Conservation (phyloP, 92 coral and sea anemone genomes). For the Micromussa lordhowensis region DNA sequence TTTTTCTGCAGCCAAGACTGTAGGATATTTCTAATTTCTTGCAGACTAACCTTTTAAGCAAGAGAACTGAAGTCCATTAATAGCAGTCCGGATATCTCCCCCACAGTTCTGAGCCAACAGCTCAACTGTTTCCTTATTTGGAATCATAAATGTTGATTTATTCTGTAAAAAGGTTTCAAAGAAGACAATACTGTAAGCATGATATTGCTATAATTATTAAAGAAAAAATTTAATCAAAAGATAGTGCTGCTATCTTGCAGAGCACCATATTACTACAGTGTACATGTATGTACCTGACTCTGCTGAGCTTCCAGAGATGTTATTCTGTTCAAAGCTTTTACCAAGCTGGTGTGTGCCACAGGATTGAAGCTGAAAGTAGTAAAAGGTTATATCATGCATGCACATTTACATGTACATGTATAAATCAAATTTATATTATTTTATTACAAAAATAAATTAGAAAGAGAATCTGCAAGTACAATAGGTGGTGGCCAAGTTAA, state of each 20-base stretch:
- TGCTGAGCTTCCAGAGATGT: slow-evolving; percentile 76
- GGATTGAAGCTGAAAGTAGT: slow-evolving; percentile 85
- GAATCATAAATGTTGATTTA: slow-evolving; percentile 57
- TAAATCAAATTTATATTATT: too few species aligned
- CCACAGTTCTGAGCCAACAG: slow-evolving; percentile 89
- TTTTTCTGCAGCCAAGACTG: background rate
- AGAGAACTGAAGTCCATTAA: slow-evolving; percentile 93
- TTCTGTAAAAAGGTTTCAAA: slow-evolving; percentile 56
- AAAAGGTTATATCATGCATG: background rate
- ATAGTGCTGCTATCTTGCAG: too few species aligned
- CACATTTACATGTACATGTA: background rate
- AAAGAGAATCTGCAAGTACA: too few species aligned
- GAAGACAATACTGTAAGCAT: background rate
- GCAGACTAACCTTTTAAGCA: slow-evolving; percentile 77
- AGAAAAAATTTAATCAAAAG: too few species aligned
- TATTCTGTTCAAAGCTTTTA: slow-evolving; percentile 82
- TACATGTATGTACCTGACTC: slow-evolving; percentile 55
- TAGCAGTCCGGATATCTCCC: slow-evolving; percentile 93
- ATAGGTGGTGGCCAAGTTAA: too few species aligned
- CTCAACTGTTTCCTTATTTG: slow-evolving; percentile 84
- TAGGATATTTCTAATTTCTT: background rate
- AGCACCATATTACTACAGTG: too few species aligned
- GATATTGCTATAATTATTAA: too few species aligned
- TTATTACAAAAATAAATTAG: too few species aligned
- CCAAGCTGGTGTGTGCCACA: slow-evolving; percentile 92